A percentile compares a stretch with the other conserved stretches of the same genome.
Conservation (phyloP, 2,113 vertebrate species). For the Aramus guarauna region DNA sequence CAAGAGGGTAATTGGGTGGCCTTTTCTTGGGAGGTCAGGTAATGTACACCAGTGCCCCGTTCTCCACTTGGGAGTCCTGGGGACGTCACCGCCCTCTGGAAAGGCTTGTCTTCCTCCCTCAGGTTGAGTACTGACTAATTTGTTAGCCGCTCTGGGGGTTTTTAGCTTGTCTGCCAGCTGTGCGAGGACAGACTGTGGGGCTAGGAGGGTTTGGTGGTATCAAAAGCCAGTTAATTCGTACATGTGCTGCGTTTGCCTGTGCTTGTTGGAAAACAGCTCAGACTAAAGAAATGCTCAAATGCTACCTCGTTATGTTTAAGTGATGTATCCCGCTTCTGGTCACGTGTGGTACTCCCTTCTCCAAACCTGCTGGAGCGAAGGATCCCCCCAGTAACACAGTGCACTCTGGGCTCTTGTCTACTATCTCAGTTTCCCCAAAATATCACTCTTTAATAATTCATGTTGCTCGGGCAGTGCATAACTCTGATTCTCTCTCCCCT, state of each 20-base stretch:
- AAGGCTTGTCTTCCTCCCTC: not conserved
- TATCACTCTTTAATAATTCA: not conserved
- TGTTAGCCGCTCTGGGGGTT: not conserved
- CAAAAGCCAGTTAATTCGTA: not conserved
- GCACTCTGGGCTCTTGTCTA: not conserved
- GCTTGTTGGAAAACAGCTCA: not conserved
- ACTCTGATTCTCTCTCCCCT: not conserved
- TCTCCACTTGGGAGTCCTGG: not conserved
- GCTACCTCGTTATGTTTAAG: not conserved
- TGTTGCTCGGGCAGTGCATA: not conserved
- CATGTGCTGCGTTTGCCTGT: not conserved
- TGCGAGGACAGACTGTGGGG: not conserved
- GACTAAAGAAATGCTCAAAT: not conserved
- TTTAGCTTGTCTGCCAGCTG: not conserved
- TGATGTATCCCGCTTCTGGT: not conserved
- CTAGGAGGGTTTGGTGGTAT: not conserved
- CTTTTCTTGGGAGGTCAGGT: slow-evolving; percentile 11
- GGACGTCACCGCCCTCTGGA: not conserved
- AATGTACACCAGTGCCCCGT: not conserved
- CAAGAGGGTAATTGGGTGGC: not conserved
- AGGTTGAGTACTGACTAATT: not conserved
- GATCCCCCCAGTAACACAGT: not conserved
- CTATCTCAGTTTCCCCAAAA: not conserved
- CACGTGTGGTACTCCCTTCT: not conserved
- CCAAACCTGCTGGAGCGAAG: not conserved